Percentiles rank a stretch among this genome's conserved stretches.
These are phyloP conservation scores for Lates calcarifer DNA, from an alignment of 2,113 vertebrate genomes.

Conservation along the genomic window DNA sequence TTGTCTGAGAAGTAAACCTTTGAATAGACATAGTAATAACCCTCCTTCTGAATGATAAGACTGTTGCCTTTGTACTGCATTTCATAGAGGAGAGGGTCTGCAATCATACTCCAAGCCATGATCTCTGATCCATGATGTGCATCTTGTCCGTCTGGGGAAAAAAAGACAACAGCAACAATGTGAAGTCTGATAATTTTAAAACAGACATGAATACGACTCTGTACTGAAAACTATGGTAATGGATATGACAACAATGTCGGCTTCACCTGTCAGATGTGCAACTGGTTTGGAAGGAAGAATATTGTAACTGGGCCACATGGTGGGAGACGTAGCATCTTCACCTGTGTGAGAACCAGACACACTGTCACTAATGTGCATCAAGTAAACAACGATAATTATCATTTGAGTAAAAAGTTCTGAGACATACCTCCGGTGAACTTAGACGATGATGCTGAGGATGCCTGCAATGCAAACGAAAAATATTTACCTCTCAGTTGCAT, in stretches of 20 bases:
- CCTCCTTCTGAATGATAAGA: conserved; percentile 78
- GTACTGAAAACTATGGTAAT: not conserved
- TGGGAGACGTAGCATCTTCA: fast-evolving
- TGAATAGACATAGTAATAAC: conserved; percentile 89
- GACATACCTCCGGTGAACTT: conserved; percentile 56
- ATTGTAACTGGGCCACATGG: fast-evolving
- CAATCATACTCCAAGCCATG: conserved; percentile 80
- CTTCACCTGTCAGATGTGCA: conserved; percentile 82
- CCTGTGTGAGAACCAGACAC: conserved; percentile 38
- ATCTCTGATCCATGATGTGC: not conserved
- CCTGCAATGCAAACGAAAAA: conserved; percentile 44
- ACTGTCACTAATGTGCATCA: not conserved
- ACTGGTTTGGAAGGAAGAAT: conserved; percentile 77
- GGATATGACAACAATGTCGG: not conserved
- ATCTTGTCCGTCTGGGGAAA: conserved; percentile 52
- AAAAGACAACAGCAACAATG: not conserved
- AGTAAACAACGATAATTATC: not conserved
- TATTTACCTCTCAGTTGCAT: not conserved
- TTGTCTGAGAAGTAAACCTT: conserved; percentile 79
- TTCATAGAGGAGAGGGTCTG: conserved; percentile 74
- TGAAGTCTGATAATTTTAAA: not conserved
- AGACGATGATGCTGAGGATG: not conserved
- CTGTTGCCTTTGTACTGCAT: conserved; percentile 77
- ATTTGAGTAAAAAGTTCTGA: not conserved
- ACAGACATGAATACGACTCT: not conserved